These are phyloP conservation scores for Cataglyphis hispanica DNA, from an alignment of 1,140 invertebrate species.

Conservation along the genomic window DNA sequence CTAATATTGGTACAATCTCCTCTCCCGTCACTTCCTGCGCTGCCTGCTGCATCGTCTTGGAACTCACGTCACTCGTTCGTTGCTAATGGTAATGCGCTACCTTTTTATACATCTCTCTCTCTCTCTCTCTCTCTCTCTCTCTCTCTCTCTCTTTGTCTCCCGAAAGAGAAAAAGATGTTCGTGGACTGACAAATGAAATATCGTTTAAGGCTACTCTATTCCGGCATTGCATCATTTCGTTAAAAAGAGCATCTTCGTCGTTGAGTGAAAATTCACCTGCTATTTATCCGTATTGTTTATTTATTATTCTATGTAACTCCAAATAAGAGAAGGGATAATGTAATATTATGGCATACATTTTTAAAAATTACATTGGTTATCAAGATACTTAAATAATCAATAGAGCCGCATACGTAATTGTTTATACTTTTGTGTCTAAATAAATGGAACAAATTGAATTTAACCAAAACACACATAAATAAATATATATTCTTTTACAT, in stretches of 20 bases:
- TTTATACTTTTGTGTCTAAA: background rate
- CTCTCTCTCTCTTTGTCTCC: background rate
- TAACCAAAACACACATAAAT: background rate
- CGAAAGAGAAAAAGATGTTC: conserved; percentile 27
- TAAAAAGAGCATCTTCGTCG: background rate
- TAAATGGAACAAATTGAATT: background rate
- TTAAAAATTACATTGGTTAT: background rate
- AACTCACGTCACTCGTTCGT: conserved; percentile 54
- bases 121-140: background rate
- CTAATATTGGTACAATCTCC: conserved; percentile 59
- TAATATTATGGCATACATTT: background rate
- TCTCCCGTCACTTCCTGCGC: conserved; percentile 32
- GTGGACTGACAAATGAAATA: conserved; percentile 40
- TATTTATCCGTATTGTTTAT: background rate
- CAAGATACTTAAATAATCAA: background rate
- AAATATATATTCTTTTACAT: background rate
- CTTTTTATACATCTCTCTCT: conserved; percentile 4
- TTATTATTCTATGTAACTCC: background rate
- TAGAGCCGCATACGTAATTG: background rate
- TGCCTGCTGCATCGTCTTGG: conserved; percentile 19
- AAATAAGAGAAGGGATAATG: background rate
- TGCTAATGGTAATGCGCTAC: conserved; percentile 57
- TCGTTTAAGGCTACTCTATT: background rate
- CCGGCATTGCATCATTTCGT: background rate
- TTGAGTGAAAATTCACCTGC: background rate